phyloP scores from a whole-genome alignment of 2,113 vertebrate genomes.

The Microcebus murinus region DNA sequence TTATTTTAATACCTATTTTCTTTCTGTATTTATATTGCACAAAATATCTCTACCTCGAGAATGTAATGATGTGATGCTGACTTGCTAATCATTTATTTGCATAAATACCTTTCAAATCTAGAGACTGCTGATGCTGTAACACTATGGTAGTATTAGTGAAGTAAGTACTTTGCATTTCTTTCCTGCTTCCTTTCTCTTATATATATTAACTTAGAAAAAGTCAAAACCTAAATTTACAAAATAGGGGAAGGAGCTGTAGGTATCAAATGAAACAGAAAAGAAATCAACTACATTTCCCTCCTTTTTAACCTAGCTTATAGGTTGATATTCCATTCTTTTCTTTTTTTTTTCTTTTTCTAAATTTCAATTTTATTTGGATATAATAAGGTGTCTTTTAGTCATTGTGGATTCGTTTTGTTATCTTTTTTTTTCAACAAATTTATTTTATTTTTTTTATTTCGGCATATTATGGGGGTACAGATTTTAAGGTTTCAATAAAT shows the following conservation, averaged over 20 bases:
- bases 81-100: not conserved
- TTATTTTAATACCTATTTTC: not conserved
- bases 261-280: not conserved
- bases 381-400: not conserved
- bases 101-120: not conserved
- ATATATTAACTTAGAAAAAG: not conserved
- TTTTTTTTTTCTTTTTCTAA: not conserved
- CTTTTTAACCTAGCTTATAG: not conserved
- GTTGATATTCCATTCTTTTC: not conserved
- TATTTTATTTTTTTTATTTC: no score
- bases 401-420: not conserved
- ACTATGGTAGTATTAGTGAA: not conserved
- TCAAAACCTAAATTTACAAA: not conserved
- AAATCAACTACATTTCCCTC: not conserved
- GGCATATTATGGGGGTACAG: no score
- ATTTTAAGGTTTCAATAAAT: no score
- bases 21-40: not conserved
- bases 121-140: not conserved
- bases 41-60: not conserved
- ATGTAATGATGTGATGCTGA: not conserved
- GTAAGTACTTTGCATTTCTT: not conserved
- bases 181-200: not conserved
- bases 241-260: not conserved
- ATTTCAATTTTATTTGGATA: slow-evolving; percentile 12
- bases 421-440: not conserved